Evolutionary conservation across 2,888 invertebrate species (phyloP).

Genomic region (Pachymerium ferrugineum): DNA sequence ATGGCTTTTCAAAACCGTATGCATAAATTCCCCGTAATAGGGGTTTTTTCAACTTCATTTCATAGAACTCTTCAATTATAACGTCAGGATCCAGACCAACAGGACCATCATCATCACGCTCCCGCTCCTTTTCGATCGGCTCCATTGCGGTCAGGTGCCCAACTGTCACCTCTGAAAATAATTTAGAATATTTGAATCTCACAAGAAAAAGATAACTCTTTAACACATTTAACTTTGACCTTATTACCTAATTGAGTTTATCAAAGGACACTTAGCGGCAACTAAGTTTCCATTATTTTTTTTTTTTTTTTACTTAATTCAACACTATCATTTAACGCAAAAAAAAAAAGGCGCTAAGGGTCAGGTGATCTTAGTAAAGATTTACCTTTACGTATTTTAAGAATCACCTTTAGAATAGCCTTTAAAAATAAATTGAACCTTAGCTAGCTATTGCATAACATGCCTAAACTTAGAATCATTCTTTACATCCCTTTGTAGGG

Average conservation of each 20-base stretch:
- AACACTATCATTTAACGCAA: too few species aligned
- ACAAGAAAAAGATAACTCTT: too few species aligned
- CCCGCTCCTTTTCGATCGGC: conserved; percentile 45
- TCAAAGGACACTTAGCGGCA: neutral
- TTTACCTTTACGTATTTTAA: too few species aligned
- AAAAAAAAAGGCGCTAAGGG: too few species aligned
- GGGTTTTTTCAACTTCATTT: conserved; percentile 95
- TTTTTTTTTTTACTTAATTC: too few species aligned
- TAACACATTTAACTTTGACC: too few species aligned
- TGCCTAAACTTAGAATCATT: neutral
- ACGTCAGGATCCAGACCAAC: conserved; percentile 88
- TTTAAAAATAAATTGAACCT: neutral
- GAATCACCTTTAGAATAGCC: neutral
- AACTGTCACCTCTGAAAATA: conserved; percentile 64
- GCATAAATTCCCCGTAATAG: conserved; percentile 96
- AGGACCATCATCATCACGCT: conserved; percentile 61
- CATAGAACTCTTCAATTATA: conserved; percentile 91
- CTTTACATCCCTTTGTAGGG: neutral
- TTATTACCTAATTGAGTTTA: too few species aligned
- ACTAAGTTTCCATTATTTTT: neutral
- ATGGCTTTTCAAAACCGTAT: conserved; percentile 99
- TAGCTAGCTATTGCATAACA: neutral
- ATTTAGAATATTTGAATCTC: too few species aligned
- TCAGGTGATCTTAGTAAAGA: too few species aligned
- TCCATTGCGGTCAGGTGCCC: conserved; percentile 59